These are phyloP conservation scores for Thrips palmi DNA, from an alignment of 1,140 invertebrate genomes.

Conservation along the genomic window DNA sequence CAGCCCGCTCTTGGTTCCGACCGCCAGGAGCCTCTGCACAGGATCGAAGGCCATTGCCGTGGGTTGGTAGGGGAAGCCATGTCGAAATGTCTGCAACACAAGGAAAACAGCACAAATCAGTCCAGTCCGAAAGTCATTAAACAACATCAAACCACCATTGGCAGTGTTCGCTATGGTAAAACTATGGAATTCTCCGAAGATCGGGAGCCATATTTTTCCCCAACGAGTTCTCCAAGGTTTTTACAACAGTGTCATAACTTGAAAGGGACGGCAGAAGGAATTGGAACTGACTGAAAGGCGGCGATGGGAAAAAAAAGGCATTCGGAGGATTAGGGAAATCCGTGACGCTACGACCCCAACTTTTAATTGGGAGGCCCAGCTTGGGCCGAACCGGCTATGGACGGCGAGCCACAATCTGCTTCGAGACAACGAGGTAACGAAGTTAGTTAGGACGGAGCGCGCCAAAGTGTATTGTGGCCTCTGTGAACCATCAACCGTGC, in stretches of 20 bases:
- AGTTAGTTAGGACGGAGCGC: too few species aligned
- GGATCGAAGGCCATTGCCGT: constrained; percentile 95
- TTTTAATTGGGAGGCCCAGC: too few species aligned
- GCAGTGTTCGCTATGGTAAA: not conserved
- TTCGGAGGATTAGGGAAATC: too few species aligned
- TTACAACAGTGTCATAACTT: not conserved
- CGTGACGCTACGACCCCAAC: too few species aligned
- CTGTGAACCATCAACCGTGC: too few species aligned
- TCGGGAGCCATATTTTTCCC: not conserved
- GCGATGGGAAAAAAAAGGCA: too few species aligned
- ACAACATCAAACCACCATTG: constrained; percentile 1
- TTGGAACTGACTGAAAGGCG: too few species aligned
- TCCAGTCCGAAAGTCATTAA: not conserved
- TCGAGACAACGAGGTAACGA: too few species aligned
- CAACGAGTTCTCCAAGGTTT: not conserved
- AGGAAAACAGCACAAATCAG: constrained; percentile 19
- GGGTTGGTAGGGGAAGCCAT: constrained; percentile 97
- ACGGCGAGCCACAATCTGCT: too few species aligned
- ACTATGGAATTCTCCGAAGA: not conserved
- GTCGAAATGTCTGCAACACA: constrained; percentile 80
- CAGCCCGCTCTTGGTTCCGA: constrained; percentile 89
- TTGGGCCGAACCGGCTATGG: too few species aligned
- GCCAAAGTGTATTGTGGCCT: too few species aligned
- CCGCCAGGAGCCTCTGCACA: constrained; percentile 87
- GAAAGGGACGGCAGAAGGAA: constrained; percentile 4